Base-by-base conservation (phyloP, 2,888 invertebrate genomes). In the Ophion obscuratus region DNA sequence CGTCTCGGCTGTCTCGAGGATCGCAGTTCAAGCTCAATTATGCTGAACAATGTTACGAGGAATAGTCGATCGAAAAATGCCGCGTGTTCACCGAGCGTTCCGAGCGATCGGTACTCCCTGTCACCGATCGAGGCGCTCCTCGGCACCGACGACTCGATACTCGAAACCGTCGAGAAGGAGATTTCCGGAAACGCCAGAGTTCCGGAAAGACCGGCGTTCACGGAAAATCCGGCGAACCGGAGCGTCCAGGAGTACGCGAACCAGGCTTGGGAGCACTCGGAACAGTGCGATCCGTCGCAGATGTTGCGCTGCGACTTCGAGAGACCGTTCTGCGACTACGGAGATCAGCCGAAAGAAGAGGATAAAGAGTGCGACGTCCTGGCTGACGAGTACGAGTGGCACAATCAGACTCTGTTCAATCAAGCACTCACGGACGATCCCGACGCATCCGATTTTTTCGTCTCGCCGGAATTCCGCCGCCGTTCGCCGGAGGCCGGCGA, bases 241-340 rank as follows among this genome's bases (percentile, higher is more conserved):
- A 59, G 47, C 40, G 40, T 62, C 17, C 31, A 24, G 53, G 76
- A 71, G 20, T 40, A 70, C 6, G 79, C 70, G 17, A 0, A 71
- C n/a, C 67, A 53, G 20, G 27, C 17, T 9, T 66, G 62, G 4
- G n/a, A 73, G 17, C 59, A 77, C 5, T 47, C 75, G 0, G 70
- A 81, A 36, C 27, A n/a, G 31, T 81, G 70, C 31, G 85, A 80
- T 44, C 47, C 85, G 9, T 85, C 85, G 53, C 87, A 85, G 44
- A 73, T 77, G 53, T 82, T 84, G 73, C 70, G 78, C 14, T n/a
- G 17, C 44, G 79, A 86, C 66, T 31, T 83, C 14, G 14, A 17
- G 7, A 70, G 68, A 10, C 10, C 40, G 24, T 70, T 74, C 7
- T 70, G 75, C 36, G 57, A 71, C 71, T 71, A 67, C 40, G 14